Base-by-base conservation (phyloP, 1,140 invertebrate species). In the Heliconius melpomene region DNA sequence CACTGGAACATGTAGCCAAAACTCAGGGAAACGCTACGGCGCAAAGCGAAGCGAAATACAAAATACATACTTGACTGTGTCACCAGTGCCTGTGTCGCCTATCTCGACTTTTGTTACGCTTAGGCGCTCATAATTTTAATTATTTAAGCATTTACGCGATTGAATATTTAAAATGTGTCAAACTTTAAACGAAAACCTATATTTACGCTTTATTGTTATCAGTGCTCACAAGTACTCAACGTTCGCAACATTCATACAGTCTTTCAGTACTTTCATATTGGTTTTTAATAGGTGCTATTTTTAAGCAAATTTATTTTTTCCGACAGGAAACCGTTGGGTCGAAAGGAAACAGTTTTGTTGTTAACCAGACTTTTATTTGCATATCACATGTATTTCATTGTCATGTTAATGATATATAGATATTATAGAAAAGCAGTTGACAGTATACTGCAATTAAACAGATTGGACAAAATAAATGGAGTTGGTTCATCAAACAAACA, bases 1-100 rank as follows among this genome's bases (percentile, higher is more conserved):
- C 99, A 99, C 98, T 99, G 93, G 75, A 94, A 94, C 85, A 86
- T 82, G 82, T 85, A 89, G 85, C 81, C 74, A 89, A 88, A 90
- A 90, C 92, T 94, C 87, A 92, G 86, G 85, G 81, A 88, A 83
- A 86, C 76, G 79, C 82, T 78, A 82, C 38, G 76, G 81, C 77
- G 79, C 72, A 76, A 81, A 75, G 40, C 50, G 82, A 82, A 84
- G 85, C 72, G 77, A 87, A 81, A 85, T 85, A 83, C 74, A 84
- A 87, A 82, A 87, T 84, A 88, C 84, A 87, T 89, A 89, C 87
- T 85, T 86, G 82, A 82, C 78, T 77, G 60, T 83, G 66, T 60
- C 76, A 74, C 36, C 70, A 73, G 74, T 78, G 75, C 40, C 75
- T 46, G 18, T 70, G 75, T 77, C 75, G 66, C 40, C 52, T 79